Conservation (phyloP, 2,113 vertebrate species). For the Proteles cristata region DNA sequence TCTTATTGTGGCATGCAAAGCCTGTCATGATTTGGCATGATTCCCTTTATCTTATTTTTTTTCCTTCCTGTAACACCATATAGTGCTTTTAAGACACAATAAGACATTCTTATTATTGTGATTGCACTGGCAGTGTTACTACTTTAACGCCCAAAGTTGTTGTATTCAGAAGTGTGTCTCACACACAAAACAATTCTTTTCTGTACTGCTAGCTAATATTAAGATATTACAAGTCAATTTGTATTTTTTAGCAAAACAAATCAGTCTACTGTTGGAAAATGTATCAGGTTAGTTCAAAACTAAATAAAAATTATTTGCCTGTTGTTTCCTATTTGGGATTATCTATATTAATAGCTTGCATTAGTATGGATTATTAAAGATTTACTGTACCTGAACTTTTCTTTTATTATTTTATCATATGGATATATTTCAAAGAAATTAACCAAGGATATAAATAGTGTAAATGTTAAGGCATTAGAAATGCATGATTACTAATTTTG, state of each 20-base stretch:
- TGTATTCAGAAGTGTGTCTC: not conserved
- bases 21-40: not conserved
- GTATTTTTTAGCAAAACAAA: not conserved
- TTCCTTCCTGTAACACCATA: not conserved
- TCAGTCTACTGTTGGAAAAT: not conserved
- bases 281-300: slow-evolving; percentile 5
- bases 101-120: not conserved
- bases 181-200: not conserved
- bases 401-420: slow-evolving; percentile 30
- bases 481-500: not conserved
- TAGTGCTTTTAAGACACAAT: not conserved
- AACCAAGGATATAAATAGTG: not conserved
- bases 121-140: not conserved
- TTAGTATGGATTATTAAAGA: not conserved
- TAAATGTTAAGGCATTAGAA: not conserved
- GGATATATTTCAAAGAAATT: slow-evolving; percentile 24
- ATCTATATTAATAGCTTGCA: not conserved
- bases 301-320: slow-evolving; percentile 23
- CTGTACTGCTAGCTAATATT: not conserved
- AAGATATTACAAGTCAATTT: not conserved
- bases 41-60: not conserved
- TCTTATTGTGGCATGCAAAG: not conserved
- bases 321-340: not conserved
- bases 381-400: not conserved
- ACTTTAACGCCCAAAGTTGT: not conserved